A percentile compares a stretch with the other conserved stretches of the same genome.
Conservation (phyloP, 2,797 vertebrate species). For the Poliocrania exsul region DNA sequence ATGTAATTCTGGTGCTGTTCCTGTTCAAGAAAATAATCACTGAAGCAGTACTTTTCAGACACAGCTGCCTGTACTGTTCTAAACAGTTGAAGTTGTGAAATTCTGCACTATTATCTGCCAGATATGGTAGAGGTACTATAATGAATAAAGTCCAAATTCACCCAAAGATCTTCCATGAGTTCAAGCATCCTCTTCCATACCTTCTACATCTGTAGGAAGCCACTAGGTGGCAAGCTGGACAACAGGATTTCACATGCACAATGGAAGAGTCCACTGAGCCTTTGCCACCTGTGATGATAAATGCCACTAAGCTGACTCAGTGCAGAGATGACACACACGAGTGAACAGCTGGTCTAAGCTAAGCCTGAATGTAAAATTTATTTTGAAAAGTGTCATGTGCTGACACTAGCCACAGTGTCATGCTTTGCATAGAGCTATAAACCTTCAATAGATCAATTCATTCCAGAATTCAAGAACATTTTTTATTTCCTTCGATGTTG, state of each 20-base stretch:
- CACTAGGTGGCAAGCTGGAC: slow-evolving; percentile 52
- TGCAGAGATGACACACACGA: not conserved
- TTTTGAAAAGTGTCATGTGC: not conserved
- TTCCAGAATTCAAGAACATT: not conserved
- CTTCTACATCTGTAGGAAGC: not conserved
- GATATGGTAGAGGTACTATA: not conserved
- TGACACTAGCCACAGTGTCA: not conserved
- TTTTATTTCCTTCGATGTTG: not conserved
- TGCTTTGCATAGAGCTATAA: not conserved
- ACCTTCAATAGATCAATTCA: not conserved
- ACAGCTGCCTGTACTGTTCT: not conserved
- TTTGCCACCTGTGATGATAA: not conserved
- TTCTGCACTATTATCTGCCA: not conserved
- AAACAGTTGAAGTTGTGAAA: not conserved
- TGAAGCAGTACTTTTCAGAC: not conserved
- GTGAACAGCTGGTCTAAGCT: not conserved
- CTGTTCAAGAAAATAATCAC: not conserved
- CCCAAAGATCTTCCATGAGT: not conserved
- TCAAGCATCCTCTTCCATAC: not conserved
- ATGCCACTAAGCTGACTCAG: not conserved
- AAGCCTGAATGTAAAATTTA: not conserved
- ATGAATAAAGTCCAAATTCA: not conserved
- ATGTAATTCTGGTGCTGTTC: not conserved
- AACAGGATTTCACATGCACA: rapidly evolving
- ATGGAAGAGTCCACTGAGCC: not conserved